Evolutionary conservation across 2,888 invertebrate species (phyloP).

Genomic region (Platynereis dumerilii): DNA sequence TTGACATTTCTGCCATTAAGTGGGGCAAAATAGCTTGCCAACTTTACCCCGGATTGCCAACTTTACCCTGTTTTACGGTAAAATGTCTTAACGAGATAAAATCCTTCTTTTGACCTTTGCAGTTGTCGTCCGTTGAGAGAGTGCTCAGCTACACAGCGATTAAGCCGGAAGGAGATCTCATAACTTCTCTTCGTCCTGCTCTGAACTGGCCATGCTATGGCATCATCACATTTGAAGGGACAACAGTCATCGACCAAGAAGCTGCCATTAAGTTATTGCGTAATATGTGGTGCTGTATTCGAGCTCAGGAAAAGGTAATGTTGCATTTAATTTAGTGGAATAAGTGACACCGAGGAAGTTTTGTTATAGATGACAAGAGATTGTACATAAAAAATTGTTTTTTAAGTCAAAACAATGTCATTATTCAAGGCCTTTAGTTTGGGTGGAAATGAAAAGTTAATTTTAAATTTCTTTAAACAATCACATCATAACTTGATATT

Average conservation of each 20-base stretch:
- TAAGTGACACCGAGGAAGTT: too few relatives aligned
- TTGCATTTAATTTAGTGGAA: too few relatives aligned
- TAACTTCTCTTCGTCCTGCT: slow-evolving; percentile 29
- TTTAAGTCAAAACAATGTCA: background rate
- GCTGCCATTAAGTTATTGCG: slow-evolving; percentile 38
- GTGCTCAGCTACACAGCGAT: slow-evolving; percentile 41
- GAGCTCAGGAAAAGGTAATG: slow-evolving; percentile 46
- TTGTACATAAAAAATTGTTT: too few relatives aligned
- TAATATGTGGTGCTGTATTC: slow-evolving; percentile 45
- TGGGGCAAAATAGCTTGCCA: too few relatives aligned
- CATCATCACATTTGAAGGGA: slow-evolving; percentile 48
- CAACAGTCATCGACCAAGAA: slow-evolving; percentile 34
- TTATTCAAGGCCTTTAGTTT: too few relatives aligned
- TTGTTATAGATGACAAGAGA: background rate
- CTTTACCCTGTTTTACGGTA: too few relatives aligned
- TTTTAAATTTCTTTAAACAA: too few relatives aligned
- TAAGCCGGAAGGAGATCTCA: slow-evolving; percentile 34
- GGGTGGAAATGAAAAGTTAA: too few relatives aligned
- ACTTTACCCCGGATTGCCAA: too few relatives aligned
- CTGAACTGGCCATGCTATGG: slow-evolving; percentile 47
- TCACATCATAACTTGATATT: too few relatives aligned
- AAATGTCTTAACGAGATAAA: too few relatives aligned
- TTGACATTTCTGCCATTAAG: too few relatives aligned
- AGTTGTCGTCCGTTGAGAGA: slow-evolving; percentile 44
- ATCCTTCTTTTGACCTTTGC: slow-evolving; percentile 16